Evolutionary conservation across 2,113 vertebrate species (phyloP).

Genomic region (Gnathonemus longibarbis): DNA sequence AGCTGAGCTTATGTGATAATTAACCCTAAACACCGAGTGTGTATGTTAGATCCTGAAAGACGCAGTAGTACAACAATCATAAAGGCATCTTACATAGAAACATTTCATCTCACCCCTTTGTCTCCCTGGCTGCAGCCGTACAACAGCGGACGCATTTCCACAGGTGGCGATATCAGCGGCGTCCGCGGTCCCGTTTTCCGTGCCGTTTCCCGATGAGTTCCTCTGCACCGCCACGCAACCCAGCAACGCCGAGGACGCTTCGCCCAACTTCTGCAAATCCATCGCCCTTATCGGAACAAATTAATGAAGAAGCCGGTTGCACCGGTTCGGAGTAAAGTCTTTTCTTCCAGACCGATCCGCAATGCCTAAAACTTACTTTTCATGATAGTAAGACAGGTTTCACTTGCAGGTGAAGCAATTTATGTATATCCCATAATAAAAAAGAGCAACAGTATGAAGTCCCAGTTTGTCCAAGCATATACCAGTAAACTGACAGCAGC

Average conservation of each 20-base stretch:
- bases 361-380: background rate
- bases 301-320: background rate
- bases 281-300: background rate
- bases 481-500: background rate
- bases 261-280: constrained; percentile 33
- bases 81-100: background rate
- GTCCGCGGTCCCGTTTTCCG: constrained; percentile 44
- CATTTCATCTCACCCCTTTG: constrained; percentile 42
- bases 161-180: constrained; percentile 44
- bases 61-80: too few relatives aligned
- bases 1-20: background rate
- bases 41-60: background rate
- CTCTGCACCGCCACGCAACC: constrained; percentile 43
- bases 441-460: background rate
- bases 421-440: background rate
- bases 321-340: background rate
- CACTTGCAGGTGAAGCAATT: background rate
- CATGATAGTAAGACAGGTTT: background rate
- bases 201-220: constrained; percentile 33
- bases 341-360: background rate
- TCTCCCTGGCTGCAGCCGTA: constrained; percentile 31
- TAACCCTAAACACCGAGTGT: background rate
- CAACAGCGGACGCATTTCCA: constrained; percentile 37
- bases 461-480: background rate
- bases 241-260: constrained; percentile 36